Percentiles rank a stretch among this genome's conserved stretches.
Conservation (phyloP, 1,140 invertebrate genomes). For the Aricia agestis region DNA sequence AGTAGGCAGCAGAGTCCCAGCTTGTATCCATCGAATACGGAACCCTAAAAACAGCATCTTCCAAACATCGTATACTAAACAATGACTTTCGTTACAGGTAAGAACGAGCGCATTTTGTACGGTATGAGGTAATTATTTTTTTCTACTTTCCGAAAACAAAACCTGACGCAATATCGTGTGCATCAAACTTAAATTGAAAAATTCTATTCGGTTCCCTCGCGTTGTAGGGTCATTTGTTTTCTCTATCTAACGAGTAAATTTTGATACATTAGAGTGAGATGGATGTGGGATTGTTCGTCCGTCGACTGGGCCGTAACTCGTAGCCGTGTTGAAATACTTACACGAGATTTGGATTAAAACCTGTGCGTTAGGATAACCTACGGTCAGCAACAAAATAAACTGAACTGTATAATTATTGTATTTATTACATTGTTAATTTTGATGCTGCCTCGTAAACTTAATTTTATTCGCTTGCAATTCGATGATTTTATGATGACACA, state of each 20-base stretch:
- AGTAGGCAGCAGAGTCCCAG: no score
- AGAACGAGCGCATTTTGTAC: constrained; percentile 23
- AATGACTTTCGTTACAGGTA: constrained; percentile 35
- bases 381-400: constrained; percentile 34
- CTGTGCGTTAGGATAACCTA: constrained; percentile 45
- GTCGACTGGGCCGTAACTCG: constrained; percentile 27
- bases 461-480: no score
- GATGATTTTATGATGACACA: no score
- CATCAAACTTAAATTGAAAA: constrained; percentile 46
- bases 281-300: constrained; percentile 43
- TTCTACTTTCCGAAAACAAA: constrained; percentile 33
- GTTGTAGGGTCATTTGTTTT: constrained; percentile 35
- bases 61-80: constrained; percentile 11
- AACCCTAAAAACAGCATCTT: background rate
- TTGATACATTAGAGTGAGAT: constrained; percentile 37
- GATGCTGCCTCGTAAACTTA: no score
- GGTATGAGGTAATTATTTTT: constrained; percentile 34
- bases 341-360: constrained; percentile 66
- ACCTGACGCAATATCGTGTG: constrained; percentile 34
- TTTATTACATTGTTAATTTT: no score
- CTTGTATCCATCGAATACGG: no score
- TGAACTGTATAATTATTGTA: background rate
- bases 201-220: constrained; percentile 38
- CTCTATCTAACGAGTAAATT: constrained; percentile 31
- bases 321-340: constrained; percentile 65